Base-by-base conservation (phyloP, 2,888 invertebrate species). In the Diaphora mendica region DNA sequence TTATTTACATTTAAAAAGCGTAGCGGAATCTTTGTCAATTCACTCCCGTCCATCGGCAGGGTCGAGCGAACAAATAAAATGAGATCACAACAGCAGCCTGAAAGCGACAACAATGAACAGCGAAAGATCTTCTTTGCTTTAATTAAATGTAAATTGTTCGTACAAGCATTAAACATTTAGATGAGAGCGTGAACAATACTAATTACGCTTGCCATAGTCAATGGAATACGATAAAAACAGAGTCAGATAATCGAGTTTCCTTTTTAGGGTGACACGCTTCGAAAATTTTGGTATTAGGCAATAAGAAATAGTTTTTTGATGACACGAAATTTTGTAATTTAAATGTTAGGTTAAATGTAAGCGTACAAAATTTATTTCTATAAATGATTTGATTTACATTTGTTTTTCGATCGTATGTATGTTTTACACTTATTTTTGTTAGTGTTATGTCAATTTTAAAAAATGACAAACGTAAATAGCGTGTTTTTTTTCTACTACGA, bases 101-200 rank as follows among this genome's bases (percentile, higher is more conserved):
- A 78, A 70, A 78, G 81, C 87, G 87, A 88, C 89, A 86, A 89
- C 87, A 90, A 91, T 88, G 88, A 85, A 87, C 85, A 81, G 82
- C 80, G 86, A 87, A 89, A 88, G 86, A 89, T 83, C 88, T 85
- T 86, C 85, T 87, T 87, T 86, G 86, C 86, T 89, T 91, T 92
- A 92, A 92, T 92, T 92, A 92, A 91, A 92, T 91, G 87, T 89
- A 91, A 92, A 91, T 89, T 89, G 88, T 87, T 88, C 86, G 86
- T 86, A 86, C 78, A 82, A 80, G 83, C 81, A 83, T 79, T 83
- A 82, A 80, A 72, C 72, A 76, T 83, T 86, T 79, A 83, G 77
- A 81, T 77, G 79, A 85, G 81, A 77, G 79, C 72, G 84, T 79
- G 76, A 83, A 83, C 82, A 79, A 74, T 79, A 77, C 77, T 80